Evolutionary conservation across 1,140 invertebrate genomes (phyloP).

Genomic region (Heliconius congener): DNA sequence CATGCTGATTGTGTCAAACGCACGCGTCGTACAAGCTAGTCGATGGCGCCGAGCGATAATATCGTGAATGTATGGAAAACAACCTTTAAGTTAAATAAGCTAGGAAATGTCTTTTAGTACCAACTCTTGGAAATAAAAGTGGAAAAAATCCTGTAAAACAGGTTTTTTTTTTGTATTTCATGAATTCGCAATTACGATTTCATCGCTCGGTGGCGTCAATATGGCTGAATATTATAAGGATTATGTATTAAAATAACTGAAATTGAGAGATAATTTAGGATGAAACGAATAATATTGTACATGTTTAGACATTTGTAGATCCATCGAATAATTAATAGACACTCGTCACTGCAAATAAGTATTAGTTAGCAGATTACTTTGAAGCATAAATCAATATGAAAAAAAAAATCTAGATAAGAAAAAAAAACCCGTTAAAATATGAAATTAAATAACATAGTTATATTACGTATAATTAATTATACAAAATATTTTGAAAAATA

Average conservation of each 20-base stretch:
- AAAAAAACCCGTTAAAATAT: not conserved
- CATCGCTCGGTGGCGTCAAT: not conserved
- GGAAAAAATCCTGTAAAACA: not conserved
- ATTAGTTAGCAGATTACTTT: not conserved
- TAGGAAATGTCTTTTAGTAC: no score
- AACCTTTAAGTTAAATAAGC: no score
- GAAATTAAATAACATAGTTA: not conserved
- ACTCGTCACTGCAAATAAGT: constrained; percentile 4
- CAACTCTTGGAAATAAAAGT: no score
- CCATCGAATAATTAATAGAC: not conserved
- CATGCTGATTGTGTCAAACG: constrained; percentile 69
- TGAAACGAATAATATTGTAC: not conserved
- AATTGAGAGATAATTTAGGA: not conserved
- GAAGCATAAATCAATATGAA: not conserved
- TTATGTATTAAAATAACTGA: constrained; percentile 1
- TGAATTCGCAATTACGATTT: not conserved
- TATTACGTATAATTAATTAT: not conserved
- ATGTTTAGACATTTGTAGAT: constrained; percentile 2
- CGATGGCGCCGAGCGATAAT: not conserved
- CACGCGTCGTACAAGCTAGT: constrained; percentile 57
- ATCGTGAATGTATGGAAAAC: no score
- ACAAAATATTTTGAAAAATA: not conserved
- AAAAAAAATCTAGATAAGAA: not conserved
- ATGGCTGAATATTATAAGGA: not conserved
- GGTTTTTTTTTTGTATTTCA: not conserved